Percentiles rank a stretch among this genome's conserved stretches.
phyloP scores from a whole-genome alignment of 2,797 vertebrate species.

The Notoglanidium macrostoma region DNA sequence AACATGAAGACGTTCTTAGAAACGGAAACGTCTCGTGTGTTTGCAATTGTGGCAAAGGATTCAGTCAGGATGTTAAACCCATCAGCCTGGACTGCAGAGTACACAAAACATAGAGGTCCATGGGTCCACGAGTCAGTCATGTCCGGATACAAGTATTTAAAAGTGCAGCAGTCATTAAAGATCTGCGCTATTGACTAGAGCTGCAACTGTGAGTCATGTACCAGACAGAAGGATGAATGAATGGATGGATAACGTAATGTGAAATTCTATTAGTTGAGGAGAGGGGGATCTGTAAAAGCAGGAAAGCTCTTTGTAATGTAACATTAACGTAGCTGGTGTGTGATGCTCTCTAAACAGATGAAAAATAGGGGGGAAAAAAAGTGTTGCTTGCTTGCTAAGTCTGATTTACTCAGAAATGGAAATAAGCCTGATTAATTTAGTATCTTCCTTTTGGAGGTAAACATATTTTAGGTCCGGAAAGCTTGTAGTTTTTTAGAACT shows the following conservation, averaged over 20 bases:
- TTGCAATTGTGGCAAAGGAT: background rate
- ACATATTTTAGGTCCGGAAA: background rate
- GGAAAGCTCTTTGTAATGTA: background rate
- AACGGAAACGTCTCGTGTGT: background rate
- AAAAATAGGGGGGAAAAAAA: too few relatives aligned
- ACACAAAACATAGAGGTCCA: too few relatives aligned
- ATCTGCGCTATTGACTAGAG: background rate
- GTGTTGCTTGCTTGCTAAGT: background rate
- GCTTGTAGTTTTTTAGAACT: background rate
- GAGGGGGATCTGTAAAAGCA: background rate
- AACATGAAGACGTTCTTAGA: background rate
- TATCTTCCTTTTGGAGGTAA: background rate
- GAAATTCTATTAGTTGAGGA: background rate
- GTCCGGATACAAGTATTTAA: background rate
- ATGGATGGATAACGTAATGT: constrained; percentile 11
- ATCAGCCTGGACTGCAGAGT: background rate
- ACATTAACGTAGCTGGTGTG: background rate
- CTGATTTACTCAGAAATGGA: background rate
- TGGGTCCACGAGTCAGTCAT: background rate
- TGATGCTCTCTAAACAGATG: background rate
- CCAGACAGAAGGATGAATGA: constrained; percentile 23
- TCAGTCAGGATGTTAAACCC: background rate
- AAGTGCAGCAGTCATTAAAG: constrained; percentile 13
- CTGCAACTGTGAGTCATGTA: background rate
- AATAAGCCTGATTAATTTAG: background rate